phyloP scores from a whole-genome alignment of 2,888 invertebrate genomes.

The Phyllotreta striolata region DNA sequence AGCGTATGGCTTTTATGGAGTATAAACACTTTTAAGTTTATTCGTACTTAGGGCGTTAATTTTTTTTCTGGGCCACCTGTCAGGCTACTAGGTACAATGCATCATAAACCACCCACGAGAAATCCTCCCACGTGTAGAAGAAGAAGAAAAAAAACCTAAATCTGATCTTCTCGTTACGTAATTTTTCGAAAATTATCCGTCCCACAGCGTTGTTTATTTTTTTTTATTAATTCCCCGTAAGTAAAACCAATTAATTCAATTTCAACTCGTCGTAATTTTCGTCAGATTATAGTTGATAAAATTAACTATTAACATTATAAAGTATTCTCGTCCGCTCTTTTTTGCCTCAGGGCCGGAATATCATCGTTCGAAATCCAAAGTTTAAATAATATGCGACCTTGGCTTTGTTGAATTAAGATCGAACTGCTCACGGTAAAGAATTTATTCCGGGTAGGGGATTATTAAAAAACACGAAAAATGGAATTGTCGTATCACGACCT shows the following conservation, averaged over 20 bases:
- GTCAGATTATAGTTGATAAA: conserved; percentile 18
- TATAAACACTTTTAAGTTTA: too few relatives aligned
- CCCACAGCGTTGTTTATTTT: background rate
- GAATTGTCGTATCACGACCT: too few relatives aligned
- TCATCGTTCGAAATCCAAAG: conserved; percentile 19
- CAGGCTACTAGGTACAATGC: too few relatives aligned
- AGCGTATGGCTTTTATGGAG: too few relatives aligned
- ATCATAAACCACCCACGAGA: too few relatives aligned
- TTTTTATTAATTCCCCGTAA: conserved; percentile 5
- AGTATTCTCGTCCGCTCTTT: too few relatives aligned
- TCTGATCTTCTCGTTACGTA: too few relatives aligned
- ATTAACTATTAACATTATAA: conserved; percentile 22
- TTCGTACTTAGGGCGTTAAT: too few relatives aligned
- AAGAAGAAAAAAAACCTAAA: too few relatives aligned
- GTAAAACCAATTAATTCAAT: conserved; percentile 11
- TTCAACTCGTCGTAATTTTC: conserved; percentile 21
- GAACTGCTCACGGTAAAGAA: conserved; percentile 5
- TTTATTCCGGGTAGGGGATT: conserved; percentile 18
- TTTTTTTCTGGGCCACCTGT: too few relatives aligned
- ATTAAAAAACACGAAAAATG: background rate
- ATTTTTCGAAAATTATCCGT: too few relatives aligned
- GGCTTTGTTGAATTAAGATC: conserved; percentile 22
- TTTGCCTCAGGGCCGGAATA: conserved; percentile 10
- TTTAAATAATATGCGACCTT: conserved; percentile 25
- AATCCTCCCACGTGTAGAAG: too few relatives aligned